Evolutionary conservation across 2,888 invertebrate species (phyloP), one percentile per base, ranked within the genome.

Genomic region (Stratiomys singularior): DNA sequence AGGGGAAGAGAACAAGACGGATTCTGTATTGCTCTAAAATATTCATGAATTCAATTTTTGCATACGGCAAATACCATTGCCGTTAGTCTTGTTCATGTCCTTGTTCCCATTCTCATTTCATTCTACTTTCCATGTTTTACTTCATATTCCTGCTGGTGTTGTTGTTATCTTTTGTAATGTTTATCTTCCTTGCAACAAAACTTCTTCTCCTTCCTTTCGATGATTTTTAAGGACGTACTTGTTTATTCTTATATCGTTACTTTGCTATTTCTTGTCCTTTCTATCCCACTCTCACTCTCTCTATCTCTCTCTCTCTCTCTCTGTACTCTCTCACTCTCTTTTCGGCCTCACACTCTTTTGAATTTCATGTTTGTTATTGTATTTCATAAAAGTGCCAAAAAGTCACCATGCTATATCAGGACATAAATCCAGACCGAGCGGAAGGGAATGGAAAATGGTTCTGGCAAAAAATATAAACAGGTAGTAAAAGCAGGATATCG

Each of bases 41-140:
- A 74, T 74, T 74, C 74, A 74, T 74, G 74, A 74, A 74, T 74
- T 74, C 74, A 74, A 74, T 74, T 74, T 74, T 58, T 60, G 58
- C 74, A 58, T 58, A 74, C 30, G 44, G 30, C 15, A 69, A 69
- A 44, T 21, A 69, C 23, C 47, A 69, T 4, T 69, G 69, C 30
- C 47, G 46, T 47, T 69, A 21, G 4, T 15, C 46, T 25, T 69
- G 69, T 69, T 69, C 23, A 46, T 72, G 30, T 72, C 56, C 52
- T 52, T 18, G 69, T 71, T 47, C 47, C 18, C 21, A 25, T 46
- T 47, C 15, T 47, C 69, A n/a, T 28, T 56, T 52, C 52, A 52
- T 52, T 52, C 18, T 52, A n/a, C 28, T 15, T 44, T 72, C 56
- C 56, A 52, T 25, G 56, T 25, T 18, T 37, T 15, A 27, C 27